Conservation (phyloP, 2,797 vertebrate genomes). For the Atherinosoma microstoma region DNA sequence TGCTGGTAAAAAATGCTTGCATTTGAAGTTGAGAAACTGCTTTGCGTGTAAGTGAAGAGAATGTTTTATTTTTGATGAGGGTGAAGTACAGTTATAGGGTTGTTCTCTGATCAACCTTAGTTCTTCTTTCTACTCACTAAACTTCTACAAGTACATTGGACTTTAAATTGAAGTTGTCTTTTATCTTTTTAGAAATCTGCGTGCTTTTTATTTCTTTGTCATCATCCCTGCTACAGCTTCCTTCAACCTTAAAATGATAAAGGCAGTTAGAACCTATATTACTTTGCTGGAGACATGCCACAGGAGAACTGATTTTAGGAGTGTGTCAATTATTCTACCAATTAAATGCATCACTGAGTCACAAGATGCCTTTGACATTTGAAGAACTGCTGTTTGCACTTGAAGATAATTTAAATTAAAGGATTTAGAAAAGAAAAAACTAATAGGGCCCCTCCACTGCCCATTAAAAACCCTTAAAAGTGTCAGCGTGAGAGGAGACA, state of each 20-base stretch:
- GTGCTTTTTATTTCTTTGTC: slow-evolving; percentile 7
- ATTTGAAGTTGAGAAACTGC: slow-evolving; percentile 35
- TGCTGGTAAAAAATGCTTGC: slow-evolving; percentile 29
- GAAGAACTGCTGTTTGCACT: slow-evolving; percentile 50
- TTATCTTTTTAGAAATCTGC: slow-evolving; percentile 59
- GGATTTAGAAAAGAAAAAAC: slow-evolving; percentile 3
- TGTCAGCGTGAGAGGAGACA: slow-evolving; percentile 47
- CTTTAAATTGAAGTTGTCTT: slow-evolving; percentile 59
- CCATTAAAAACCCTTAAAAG: slow-evolving; percentile 54
- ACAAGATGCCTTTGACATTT: slow-evolving; percentile 50
- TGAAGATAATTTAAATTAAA: slow-evolving; percentile 50
- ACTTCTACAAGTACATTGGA: slow-evolving; percentile 29
- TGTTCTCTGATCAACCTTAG: slow-evolving; percentile 25
- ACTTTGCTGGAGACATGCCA: slow-evolving; percentile 41
- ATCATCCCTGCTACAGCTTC: neutral
- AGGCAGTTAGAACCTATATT: slow-evolving; percentile 60
- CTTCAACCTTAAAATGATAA: slow-evolving; percentile 42
- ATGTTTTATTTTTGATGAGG: slow-evolving; percentile 29
- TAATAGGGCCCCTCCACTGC: slow-evolving; percentile 31
- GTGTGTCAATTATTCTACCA: slow-evolving; percentile 46
- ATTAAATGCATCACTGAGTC: slow-evolving; percentile 60
- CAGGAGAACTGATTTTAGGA: slow-evolving; percentile 45
- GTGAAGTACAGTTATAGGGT: slow-evolving; percentile 13
- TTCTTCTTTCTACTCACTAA: slow-evolving; percentile 30
- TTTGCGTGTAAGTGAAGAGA: slow-evolving; percentile 17